Percentiles rank a stretch among this genome's conserved stretches.
Conservation (phyloP, 2,113 vertebrate genomes). For the Rhea pennata region DNA sequence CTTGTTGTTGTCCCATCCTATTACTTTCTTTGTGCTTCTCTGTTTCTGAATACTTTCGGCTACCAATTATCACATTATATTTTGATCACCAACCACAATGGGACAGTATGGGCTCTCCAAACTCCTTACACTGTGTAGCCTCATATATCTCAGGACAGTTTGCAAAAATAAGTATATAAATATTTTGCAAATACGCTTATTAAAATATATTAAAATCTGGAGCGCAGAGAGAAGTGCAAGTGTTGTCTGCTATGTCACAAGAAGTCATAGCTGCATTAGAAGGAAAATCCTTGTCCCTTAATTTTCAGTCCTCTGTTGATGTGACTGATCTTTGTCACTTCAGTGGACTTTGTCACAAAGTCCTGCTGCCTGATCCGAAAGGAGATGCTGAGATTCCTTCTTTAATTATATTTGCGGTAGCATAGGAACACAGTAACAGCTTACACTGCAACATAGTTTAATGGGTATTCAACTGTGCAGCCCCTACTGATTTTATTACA, state of each 20-base stretch:
- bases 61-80: neutral
- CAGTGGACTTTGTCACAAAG: neutral
- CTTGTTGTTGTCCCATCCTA: neutral
- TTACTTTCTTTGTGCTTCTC: neutral
- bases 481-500: neutral
- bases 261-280: rapidly evolving
- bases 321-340: neutral
- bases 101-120: neutral
- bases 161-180: neutral
- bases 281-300: neutral
- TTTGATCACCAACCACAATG: neutral
- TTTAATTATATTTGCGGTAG: neutral
- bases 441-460: neutral
- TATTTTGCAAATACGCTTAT: neutral
- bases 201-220: neutral
- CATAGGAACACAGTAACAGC: neutral
- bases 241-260: neutral
- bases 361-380: neutral
- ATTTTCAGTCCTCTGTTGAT: neutral
- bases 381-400: neutral
- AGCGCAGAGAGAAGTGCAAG: neutral
- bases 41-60: neutral
- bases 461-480: neutral
- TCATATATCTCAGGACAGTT: neutral
- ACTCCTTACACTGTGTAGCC: neutral